Evolutionary conservation across 1,140 invertebrate genomes (phyloP).

Genomic region (Neocloeon triangulifer): DNA sequence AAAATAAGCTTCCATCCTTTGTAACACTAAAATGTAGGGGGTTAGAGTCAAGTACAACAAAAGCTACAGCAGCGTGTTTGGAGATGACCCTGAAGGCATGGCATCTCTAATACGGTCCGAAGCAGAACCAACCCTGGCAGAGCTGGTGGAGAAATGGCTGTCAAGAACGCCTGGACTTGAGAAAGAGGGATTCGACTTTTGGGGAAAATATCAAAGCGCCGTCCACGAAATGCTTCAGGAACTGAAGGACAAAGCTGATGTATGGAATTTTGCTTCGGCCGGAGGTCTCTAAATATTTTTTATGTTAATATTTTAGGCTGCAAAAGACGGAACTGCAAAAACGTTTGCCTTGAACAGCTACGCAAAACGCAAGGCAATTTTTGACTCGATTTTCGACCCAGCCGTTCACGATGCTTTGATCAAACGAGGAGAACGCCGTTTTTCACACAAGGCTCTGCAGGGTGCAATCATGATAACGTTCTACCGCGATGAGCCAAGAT

Average conservation of each 20-base stretch:
- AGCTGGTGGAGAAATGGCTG: constrained; percentile 77
- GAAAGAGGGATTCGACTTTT: constrained; percentile 70
- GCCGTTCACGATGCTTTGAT: constrained; percentile 57
- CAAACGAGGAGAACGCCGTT: constrained; percentile 63
- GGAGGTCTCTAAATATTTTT: too few relatives aligned
- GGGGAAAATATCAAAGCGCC: constrained; percentile 64
- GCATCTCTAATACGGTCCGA: constrained; percentile 53
- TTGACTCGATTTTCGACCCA: constrained; percentile 73
- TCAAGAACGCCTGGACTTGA: constrained; percentile 83
- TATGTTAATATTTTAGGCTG: constrained; percentile 5
- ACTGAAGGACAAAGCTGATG: constrained; percentile 33
- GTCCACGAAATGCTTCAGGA: constrained; percentile 31
- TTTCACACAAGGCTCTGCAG: constrained; percentile 77
- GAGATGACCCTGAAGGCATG: constrained; percentile 44
- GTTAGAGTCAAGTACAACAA: constrained; percentile 84
- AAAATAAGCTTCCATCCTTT: neutral
- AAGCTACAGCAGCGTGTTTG: constrained; percentile 72
- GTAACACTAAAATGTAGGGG: too few relatives aligned
- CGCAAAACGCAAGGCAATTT: constrained; percentile 61
- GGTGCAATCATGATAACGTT: constrained; percentile 95
- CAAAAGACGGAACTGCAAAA: constrained; percentile 1
- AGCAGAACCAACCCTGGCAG: constrained; percentile 57
- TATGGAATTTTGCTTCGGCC: too few relatives aligned
- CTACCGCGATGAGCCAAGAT: constrained; percentile 87
- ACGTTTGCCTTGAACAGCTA: too few relatives aligned